Conservation (phyloP, 1,140 invertebrate species). For the Patella vulgata region DNA sequence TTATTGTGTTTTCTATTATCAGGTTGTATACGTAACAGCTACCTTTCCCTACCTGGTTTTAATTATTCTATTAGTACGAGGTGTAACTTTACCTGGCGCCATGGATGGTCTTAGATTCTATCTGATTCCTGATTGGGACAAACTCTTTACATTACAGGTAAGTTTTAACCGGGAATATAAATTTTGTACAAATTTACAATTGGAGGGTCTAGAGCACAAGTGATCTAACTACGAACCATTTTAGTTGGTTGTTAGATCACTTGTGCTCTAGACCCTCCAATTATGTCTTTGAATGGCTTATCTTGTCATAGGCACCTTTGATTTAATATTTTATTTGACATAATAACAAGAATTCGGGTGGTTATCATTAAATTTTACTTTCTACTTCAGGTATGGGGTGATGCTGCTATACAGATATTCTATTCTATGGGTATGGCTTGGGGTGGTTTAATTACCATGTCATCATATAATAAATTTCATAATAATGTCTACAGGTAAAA, state of each 20-base stretch:
- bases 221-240: too few relatives aligned
- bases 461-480: slow-evolving; percentile 46
- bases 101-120: slow-evolving; percentile 79
- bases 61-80: slow-evolving; percentile 81
- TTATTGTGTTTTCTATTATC: too few relatives aligned
- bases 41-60: slow-evolving; percentile 86
- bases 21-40: slow-evolving; percentile 83
- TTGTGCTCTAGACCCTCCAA: too few relatives aligned
- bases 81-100: slow-evolving; percentile 82
- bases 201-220: too few relatives aligned
- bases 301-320: too few relatives aligned
- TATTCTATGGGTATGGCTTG: slow-evolving; percentile 45
- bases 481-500: slow-evolving; percentile 33
- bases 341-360: too few relatives aligned
- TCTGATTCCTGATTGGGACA: slow-evolving; percentile 48
- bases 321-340: too few relatives aligned
- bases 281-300: too few relatives aligned
- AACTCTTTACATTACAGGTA: slow-evolving; percentile 37
- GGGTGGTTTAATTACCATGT: slow-evolving; percentile 45
- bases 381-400: slow-evolving; percentile 23
- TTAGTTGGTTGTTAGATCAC: too few relatives aligned
- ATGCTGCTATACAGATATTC: slow-evolving; percentile 45
- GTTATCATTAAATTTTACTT: too few relatives aligned
- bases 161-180: too few relatives aligned
- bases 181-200: too few relatives aligned